Evolutionary conservation across 2,888 invertebrate genomes (phyloP).

Genomic region (Nycteola revayana): DNA sequence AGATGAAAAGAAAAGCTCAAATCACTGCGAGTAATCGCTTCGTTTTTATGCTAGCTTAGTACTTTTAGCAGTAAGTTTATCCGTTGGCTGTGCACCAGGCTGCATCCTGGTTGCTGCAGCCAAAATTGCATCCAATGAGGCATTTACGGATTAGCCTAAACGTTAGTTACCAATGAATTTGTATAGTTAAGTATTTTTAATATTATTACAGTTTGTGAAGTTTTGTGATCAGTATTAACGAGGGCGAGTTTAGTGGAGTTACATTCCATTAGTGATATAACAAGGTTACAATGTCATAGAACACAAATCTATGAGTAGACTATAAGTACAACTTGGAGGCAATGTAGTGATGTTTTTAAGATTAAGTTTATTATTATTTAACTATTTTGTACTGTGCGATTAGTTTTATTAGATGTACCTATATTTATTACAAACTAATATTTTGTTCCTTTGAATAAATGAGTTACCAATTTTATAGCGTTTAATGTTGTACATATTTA

Average conservation of each 20-base stretch:
- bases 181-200: constrained; percentile 36
- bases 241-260: constrained; percentile 24
- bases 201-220: constrained; percentile 35
- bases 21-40: constrained; percentile 31
- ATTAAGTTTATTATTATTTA: constrained; percentile 9
- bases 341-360: constrained; percentile 22
- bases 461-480: too few species aligned
- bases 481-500: neutral
- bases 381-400: constrained; percentile 24
- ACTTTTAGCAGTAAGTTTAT: constrained; percentile 26
- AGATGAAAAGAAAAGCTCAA: constrained; percentile 40
- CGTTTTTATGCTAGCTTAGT: constrained; percentile 35
- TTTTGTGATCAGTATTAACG: constrained; percentile 65
- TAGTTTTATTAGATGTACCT: constrained; percentile 10
- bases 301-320: constrained; percentile 35
- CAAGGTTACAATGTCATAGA: constrained; percentile 49
- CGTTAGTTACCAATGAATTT: constrained; percentile 38
- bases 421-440: constrained; percentile 9
- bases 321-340: constrained; percentile 37
- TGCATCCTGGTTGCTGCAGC: neutral
- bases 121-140: neutral
- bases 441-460: too few species aligned
- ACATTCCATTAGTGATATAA: constrained; percentile 43
- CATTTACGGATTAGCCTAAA: neutral
- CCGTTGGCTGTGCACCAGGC: too few species aligned